Conservation (phyloP, 2,888 invertebrate species). For the Eilema griseolum region DNA sequence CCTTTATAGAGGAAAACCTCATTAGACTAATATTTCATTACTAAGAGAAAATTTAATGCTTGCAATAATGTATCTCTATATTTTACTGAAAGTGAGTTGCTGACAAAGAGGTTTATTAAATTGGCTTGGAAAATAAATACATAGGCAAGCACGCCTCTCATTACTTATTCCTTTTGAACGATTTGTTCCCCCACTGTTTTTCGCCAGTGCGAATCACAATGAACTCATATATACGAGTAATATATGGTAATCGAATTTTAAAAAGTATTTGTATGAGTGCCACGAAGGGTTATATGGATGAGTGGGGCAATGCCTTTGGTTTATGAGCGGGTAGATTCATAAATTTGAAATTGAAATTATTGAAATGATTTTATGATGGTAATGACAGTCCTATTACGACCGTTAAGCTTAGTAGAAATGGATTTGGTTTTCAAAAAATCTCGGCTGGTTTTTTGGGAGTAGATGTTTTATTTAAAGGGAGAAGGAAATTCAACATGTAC, state of each 20-base stretch:
- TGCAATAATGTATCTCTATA: conserved; percentile 10
- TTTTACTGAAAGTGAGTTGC: conserved; percentile 32
- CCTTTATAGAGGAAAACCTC: conserved; percentile 6
- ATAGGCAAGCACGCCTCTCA: conserved; percentile 66
- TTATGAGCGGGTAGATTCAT: neutral
- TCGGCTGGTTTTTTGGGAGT: neutral
- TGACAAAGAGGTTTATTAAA: conserved; percentile 69
- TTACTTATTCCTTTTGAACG: conserved; percentile 79
- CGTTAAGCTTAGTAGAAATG: neutral
- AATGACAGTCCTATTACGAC: neutral
- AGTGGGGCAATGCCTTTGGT: conserved; percentile 10
- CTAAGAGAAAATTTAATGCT: conserved; percentile 18
- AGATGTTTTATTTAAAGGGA: neutral
- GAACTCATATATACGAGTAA: conserved; percentile 33
- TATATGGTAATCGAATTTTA: conserved; percentile 46
- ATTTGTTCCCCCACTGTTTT: conserved; percentile 59
- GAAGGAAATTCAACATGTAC: no score
- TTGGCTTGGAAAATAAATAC: conserved; percentile 71
- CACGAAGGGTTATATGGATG: conserved; percentile 5
- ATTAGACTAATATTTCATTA: conserved; percentile 12
- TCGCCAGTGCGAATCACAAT: conserved; percentile 30
- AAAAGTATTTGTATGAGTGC: conserved; percentile 26
- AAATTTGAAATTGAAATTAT: neutral
- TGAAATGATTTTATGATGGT: neutral
- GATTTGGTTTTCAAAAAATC: neutral